Evolutionary conservation across 2,888 invertebrate genomes (phyloP), one percentile per base, ranked within the genome.

Genomic region (Campoplex nolae): DNA sequence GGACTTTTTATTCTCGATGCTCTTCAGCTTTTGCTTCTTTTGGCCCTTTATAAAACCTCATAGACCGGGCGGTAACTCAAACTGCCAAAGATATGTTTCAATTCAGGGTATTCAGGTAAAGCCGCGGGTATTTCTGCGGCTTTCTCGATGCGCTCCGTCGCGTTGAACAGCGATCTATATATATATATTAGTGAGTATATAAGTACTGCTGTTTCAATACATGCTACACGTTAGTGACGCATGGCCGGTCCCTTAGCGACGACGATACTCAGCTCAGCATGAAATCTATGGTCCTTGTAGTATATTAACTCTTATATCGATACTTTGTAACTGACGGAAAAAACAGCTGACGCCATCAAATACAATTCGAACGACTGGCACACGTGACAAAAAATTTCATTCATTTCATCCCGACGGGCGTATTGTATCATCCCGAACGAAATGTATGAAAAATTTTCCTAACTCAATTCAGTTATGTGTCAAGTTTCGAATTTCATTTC

Each of bases 181-280:
- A 58, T 51, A 35, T 38, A 56, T 51, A 28, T 32, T 51, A 32
- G 23, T 65, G 18, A n/a, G 51, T 32, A 65, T 62, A 16, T 51
- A 23, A 67, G 51, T 67, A 35, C 74, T 54, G n/a, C 56, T 73
- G 76, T 73, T 58, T 71, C 78, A 16, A 56, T 82, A 56, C 51
- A 51, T 56, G 83, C 67, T 68, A 76, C 76, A 78, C 67, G 77
- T 92, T 92, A 91, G 89, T 89, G 85, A 92, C 91, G 92, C 91
- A 91, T 90, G 90, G 89, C 88, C 91, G 85, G 84, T 73, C 86
- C 76, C 81, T 83, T 85, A 90, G 89, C 89, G 81, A 79, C 88
- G 73, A 84, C 83, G 84, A 83, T 88, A 83, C 86, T 86, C 48
- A n/a, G 13, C 45, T 67, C 38, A 79, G 51, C 62, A 38, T 32